Evolutionary conservation across 2,888 invertebrate genomes (phyloP).

Genomic region (Ophion ventricosus): DNA sequence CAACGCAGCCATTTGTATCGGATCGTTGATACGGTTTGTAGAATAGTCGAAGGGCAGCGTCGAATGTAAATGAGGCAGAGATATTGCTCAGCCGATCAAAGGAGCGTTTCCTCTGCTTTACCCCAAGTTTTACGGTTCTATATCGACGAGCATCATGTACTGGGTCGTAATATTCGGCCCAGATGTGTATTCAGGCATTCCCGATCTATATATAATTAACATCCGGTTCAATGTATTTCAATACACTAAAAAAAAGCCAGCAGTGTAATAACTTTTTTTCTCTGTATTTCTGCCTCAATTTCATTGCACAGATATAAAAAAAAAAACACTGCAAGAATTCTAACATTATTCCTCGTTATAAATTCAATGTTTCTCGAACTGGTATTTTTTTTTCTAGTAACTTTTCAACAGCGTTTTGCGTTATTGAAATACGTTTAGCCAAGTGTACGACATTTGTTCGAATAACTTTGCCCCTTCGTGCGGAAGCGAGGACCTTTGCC

Average conservation of each 20-base stretch:
- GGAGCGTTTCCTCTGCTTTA: slow-evolving; percentile 32
- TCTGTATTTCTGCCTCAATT: neutral
- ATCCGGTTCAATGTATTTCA: slow-evolving; percentile 33
- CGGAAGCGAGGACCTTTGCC: neutral
- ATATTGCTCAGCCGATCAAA: slow-evolving; percentile 33
- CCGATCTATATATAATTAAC: slow-evolving; percentile 36
- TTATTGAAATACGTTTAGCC: neutral
- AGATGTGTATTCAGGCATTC: slow-evolving; percentile 62
- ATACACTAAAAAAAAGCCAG: neutral
- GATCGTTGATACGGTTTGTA: slow-evolving; percentile 23
- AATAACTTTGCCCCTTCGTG: no score
- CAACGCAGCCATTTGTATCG: neutral
- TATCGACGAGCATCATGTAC: slow-evolving; percentile 60
- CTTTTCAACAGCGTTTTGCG: no score
- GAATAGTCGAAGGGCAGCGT: slow-evolving; percentile 38
- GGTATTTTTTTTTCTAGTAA: no score
- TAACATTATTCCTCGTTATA: no score
- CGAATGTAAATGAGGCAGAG: slow-evolving; percentile 53
- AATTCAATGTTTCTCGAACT: no score
- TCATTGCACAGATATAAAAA: neutral
- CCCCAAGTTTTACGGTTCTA: slow-evolving; percentile 56
- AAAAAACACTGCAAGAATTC: neutral
- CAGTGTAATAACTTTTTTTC: neutral
- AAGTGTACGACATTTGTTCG: neutral
- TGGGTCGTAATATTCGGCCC: slow-evolving; percentile 56